These are phyloP conservation scores for Globodera rostochiensis DNA, from an alignment of 1,140 invertebrate species.

Conservation along the genomic window DNA sequence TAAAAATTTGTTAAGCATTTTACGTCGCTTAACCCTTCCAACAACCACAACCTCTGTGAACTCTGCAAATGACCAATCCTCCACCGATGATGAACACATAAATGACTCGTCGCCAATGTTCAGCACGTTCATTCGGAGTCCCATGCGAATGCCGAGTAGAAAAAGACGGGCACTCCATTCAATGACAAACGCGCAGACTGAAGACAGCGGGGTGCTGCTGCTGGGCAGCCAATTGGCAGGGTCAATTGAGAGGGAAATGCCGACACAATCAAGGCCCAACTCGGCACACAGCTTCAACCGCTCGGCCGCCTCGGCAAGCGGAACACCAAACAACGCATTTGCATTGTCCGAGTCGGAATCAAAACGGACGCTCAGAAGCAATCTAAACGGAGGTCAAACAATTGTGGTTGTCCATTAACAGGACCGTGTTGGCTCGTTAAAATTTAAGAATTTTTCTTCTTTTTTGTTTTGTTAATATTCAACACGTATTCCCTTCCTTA, in stretches of 20 bases:
- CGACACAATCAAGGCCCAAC: conserved; percentile 77
- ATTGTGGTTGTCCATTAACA: no score
- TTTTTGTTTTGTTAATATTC: no score
- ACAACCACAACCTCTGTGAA: not conserved
- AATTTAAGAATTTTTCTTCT: no score
- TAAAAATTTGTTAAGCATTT: conserved; percentile 68
- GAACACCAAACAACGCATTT: conserved; percentile 73
- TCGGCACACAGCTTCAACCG: conserved; percentile 78
- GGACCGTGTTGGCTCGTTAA: no score
- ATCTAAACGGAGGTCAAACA: conserved; percentile 23
- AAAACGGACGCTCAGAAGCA: conserved; percentile 82
- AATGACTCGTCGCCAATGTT: conserved; percentile 69
- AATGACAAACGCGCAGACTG: conserved; percentile 66
- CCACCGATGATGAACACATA: not conserved
- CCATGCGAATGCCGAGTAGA: conserved; percentile 63
- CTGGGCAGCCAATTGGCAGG: conserved; percentile 12
- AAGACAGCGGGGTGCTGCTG: conserved; percentile 64
- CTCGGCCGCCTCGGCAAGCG: conserved; percentile 76
- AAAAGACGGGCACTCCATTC: conserved; percentile 66
- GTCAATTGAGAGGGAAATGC: conserved; percentile 70
- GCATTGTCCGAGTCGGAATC: conserved; percentile 87
- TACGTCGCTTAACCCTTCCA: not conserved
- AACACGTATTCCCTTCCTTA: not conserved
- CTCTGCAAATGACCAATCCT: not conserved
- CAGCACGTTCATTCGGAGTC: conserved; percentile 67